Percentiles rank a stretch among this genome's conserved stretches.
phyloP scores from a whole-genome alignment of 2,888 invertebrate genomes.

The Papilio gigon region DNA sequence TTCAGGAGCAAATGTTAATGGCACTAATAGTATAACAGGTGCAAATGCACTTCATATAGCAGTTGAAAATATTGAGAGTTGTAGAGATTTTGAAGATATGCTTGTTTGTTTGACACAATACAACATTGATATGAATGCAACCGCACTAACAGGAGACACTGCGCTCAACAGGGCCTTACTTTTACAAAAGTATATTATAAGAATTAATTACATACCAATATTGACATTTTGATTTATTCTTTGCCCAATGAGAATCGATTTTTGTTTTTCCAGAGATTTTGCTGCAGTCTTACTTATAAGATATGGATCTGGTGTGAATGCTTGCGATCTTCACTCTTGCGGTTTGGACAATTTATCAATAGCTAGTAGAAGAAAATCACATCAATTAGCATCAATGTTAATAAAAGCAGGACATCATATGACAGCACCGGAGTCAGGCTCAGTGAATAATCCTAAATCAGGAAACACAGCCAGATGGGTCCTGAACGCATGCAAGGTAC shows the following conservation, averaged over 20 bases:
- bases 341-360: constrained; percentile 81
- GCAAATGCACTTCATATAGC: constrained; percentile 84
- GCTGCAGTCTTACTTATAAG: constrained; percentile 83
- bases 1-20: constrained; percentile 82
- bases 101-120: constrained; percentile 73
- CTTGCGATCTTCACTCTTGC: constrained; percentile 80
- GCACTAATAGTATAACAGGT: constrained; percentile 78
- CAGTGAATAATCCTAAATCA: constrained; percentile 49
- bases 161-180: constrained; percentile 79
- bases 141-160: constrained; percentile 77
- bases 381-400: constrained; percentile 64
- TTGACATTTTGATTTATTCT: no score
- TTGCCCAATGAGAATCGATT: no score
- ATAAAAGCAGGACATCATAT: constrained; percentile 70
- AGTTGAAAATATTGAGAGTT: constrained; percentile 80
- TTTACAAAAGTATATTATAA: constrained; percentile 75
- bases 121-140: constrained; percentile 73
- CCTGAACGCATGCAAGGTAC: constrained; percentile 68
- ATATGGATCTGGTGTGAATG: constrained; percentile 85
- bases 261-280: constrained; percentile 64
- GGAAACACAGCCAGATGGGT: constrained; percentile 69
- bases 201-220: constrained; percentile 33
- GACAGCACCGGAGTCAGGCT: constrained; percentile 44
- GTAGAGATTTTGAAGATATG: constrained; percentile 78
- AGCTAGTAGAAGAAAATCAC: constrained; percentile 69